A percentile compares a stretch with the other conserved stretches of the same genome.
phyloP scores from a whole-genome alignment of 2,113 vertebrate species.

The Epinephelus cyanopodus region DNA sequence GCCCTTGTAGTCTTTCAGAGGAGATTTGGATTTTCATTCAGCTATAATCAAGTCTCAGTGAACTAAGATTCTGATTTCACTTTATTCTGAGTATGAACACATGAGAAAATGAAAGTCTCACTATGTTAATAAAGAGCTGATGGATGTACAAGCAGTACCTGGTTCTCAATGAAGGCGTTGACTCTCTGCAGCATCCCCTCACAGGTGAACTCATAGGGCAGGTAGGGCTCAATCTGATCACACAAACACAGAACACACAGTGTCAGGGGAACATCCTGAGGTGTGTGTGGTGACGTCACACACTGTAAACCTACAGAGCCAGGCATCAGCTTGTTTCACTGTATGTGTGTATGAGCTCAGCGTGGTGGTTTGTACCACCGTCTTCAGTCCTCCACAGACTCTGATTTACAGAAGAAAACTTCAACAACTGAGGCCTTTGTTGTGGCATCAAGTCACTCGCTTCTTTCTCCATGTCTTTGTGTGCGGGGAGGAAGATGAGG shows the following conservation, averaged over 20 bases:
- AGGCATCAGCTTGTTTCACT: background rate
- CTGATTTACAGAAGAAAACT: conserved; percentile 17
- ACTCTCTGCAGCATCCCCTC: conserved; percentile 99
- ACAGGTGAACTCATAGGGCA: conserved; percentile 98
- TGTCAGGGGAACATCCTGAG: background rate
- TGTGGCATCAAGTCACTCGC: background rate
- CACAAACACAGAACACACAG: conserved; percentile 9
- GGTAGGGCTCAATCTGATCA: conserved; percentile 94
- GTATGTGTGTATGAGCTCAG: conserved; percentile 1
- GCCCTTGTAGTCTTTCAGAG: no score
- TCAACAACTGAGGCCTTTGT: conserved; percentile 66
- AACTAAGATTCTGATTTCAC: background rate
- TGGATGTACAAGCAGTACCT: conserved; percentile 83
- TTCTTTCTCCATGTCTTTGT: conserved; percentile 6
- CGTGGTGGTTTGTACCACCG: background rate
- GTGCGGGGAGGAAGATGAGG: conserved; percentile 17
- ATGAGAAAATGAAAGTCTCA: background rate
- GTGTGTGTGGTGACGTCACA: background rate
- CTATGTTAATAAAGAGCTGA: no score
- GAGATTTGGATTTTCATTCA: background rate
- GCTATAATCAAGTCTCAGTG: background rate
- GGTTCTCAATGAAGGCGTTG: conserved; percentile 96
- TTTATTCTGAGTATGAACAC: background rate
- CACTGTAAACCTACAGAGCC: background rate
- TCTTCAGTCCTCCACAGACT: conserved; percentile 4